Evolutionary conservation across 1,140 invertebrate species (phyloP).

Genomic region (Harlomillsia oculata): DNA sequence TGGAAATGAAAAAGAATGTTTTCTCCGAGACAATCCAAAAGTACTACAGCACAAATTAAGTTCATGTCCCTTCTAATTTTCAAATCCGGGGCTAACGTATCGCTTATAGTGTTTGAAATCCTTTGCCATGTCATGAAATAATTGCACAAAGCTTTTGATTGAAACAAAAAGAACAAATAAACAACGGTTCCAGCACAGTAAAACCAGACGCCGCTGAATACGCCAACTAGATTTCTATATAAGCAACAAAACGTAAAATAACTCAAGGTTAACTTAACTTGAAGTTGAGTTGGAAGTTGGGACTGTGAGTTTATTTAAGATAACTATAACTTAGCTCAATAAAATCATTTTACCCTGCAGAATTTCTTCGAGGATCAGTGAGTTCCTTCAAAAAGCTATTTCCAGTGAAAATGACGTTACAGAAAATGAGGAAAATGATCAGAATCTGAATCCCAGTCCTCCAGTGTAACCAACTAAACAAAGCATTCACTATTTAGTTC

Average conservation of each 20-base stretch:
- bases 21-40: constrained; percentile 18
- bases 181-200: constrained; percentile 21
- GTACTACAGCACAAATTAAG: constrained; percentile 13
- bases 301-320: too few species aligned
- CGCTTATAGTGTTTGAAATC: constrained; percentile 1
- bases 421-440: constrained; percentile 15
- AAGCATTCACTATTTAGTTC: neutral
- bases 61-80: constrained; percentile 15
- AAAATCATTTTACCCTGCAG: constrained; percentile 19
- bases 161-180: constrained; percentile 21
- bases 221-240: constrained; percentile 13
- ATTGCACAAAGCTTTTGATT: constrained; percentile 7
- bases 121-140: constrained; percentile 18
- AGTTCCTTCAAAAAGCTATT: constrained; percentile 7
- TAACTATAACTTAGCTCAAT: too few species aligned
- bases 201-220: constrained; percentile 25
- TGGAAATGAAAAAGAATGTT: constrained; percentile 28
- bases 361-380: neutral
- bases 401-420: constrained; percentile 17
- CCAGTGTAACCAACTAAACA: constrained; percentile 23
- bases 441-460: constrained; percentile 10
- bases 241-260: neutral
- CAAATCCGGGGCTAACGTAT: constrained; percentile 1
- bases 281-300: too few species aligned
- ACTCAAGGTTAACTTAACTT: too few species aligned